Percentiles rank a stretch among this genome's conserved stretches.
Conservation (phyloP, 2,797 vertebrate genomes). For the Eupleurogrammus muticus region DNA sequence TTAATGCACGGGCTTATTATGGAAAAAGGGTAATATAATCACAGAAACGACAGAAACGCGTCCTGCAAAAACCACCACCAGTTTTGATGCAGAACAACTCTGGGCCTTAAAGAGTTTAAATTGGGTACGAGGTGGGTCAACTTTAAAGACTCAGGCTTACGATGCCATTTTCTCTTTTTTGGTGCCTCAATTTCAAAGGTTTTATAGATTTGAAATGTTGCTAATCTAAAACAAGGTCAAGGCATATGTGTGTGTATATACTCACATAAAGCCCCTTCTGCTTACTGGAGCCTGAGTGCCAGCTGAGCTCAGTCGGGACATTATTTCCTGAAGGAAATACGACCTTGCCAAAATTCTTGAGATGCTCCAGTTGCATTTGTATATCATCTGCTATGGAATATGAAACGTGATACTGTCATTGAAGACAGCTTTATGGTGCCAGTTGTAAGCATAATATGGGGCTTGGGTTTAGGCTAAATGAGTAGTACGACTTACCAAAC, state of each 20-base stretch:
- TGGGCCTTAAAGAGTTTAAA: background rate
- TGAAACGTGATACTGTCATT: conserved; percentile 60
- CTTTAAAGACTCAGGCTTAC: conserved; percentile 7
- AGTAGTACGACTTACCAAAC: conserved; percentile 14
- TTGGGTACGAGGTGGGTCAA: background rate
- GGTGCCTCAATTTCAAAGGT: conserved; percentile 17
- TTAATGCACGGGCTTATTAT: conserved; percentile 11
- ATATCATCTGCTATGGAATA: conserved; percentile 67
- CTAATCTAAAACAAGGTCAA: conserved; percentile 21
- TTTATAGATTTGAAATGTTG: conserved; percentile 16
- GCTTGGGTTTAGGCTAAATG: conserved; percentile 27
- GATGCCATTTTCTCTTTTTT: conserved; percentile 13
- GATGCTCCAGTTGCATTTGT: conserved; percentile 69
- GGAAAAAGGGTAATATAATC: background rate
- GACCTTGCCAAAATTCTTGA: conserved; percentile 62
- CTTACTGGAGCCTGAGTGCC: conserved; percentile 39
- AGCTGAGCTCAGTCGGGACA: conserved; percentile 61
- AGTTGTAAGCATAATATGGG: conserved; percentile 56
- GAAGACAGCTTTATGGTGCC: conserved; percentile 63
- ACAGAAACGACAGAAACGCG: conserved; percentile 12
- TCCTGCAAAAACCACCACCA: conserved; percentile 15
- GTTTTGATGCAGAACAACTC: background rate
- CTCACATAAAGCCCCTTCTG: conserved; percentile 3
- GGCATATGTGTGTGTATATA: conserved; percentile 1
- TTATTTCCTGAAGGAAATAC: conserved; percentile 69